phyloP scores from a whole-genome alignment of 1,140 invertebrate genomes.

The Stegodyphus dumicola region DNA sequence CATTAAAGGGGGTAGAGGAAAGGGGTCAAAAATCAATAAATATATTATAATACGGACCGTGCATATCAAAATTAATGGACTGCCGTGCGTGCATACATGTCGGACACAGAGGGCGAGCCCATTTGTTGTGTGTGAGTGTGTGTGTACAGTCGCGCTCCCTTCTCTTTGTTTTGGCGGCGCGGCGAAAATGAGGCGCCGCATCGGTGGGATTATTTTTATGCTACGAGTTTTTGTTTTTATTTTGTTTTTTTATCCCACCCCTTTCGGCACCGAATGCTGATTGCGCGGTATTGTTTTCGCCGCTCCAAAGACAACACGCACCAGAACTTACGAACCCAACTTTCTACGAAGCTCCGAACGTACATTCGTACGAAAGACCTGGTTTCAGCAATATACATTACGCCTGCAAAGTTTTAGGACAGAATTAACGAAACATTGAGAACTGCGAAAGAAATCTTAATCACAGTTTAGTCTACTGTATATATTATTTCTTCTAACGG shows the following conservation, averaged over 20 bases:
- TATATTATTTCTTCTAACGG: no score
- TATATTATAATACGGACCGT: conserved; percentile 60
- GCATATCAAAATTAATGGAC: conserved; percentile 61
- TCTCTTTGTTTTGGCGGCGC: conserved; percentile 51
- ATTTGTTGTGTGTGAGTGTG: conserved; percentile 60
- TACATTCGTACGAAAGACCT: no score
- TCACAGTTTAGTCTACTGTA: no score
- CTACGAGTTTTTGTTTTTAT: conserved; percentile 16
- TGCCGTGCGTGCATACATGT: conserved; percentile 53
- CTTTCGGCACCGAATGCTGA: conserved; percentile 52
- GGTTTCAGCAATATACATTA: no score
- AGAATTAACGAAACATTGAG: no score
- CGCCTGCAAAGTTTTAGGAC: no score
- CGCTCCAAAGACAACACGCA: no score
- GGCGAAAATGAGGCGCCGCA: conserved; percentile 57
- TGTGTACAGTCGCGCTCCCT: conserved; percentile 42
- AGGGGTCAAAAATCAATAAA: conserved; percentile 59
- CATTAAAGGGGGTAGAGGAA: conserved; percentile 36
- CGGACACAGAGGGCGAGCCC: conserved; percentile 26
- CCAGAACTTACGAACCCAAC: no score
- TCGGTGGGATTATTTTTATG: conserved; percentile 30
- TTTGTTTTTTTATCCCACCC: conserved; percentile 23
- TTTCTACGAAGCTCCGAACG: no score
- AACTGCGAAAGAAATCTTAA: no score
- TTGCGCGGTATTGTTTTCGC: conserved; percentile 30